These are phyloP conservation scores for Acanthiza pusilla DNA, from an alignment of 2,797 vertebrate genomes.

Conservation along the genomic window DNA sequence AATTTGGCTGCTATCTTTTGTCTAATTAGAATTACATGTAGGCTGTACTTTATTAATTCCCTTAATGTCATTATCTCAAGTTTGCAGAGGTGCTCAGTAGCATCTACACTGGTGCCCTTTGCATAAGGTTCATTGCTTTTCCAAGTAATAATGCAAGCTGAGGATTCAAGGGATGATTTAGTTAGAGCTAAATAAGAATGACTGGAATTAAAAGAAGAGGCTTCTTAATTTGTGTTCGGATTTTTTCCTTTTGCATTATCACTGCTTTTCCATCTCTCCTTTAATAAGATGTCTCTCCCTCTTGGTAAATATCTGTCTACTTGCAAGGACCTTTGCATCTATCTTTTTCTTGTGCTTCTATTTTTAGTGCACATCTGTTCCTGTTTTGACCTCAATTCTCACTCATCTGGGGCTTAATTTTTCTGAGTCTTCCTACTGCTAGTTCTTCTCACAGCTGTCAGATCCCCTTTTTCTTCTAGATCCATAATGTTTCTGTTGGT, in stretches of 20 bases:
- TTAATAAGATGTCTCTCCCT: conserved; percentile 23
- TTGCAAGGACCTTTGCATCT: conserved; percentile 16
- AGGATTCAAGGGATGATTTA: not conserved
- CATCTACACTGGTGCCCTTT: not conserved
- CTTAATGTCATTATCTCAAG: not conserved
- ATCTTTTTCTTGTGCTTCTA: conserved; percentile 15
- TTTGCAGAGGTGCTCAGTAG: not conserved
- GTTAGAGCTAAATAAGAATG: not conserved
- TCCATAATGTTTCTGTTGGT: not conserved
- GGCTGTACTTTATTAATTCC: conserved; percentile 8
- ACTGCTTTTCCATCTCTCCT: conserved; percentile 21
- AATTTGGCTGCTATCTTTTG: conserved; percentile 21
- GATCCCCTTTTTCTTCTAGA: not conserved
- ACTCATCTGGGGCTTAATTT: conserved; percentile 19
- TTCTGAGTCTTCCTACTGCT: not conserved
- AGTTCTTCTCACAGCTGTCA: not conserved
- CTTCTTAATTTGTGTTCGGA: not conserved
- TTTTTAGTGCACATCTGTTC: conserved; percentile 53
- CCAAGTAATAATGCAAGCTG: not conserved
- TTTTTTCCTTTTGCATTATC: not conserved
- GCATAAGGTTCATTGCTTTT: not conserved
- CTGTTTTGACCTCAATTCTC: conserved; percentile 48
- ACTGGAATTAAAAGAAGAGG: not conserved
- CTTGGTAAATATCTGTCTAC: not conserved
- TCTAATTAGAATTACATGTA: conserved; percentile 32